Base-by-base conservation (phyloP, 2,113 vertebrate species). In the Alces alces region DNA sequence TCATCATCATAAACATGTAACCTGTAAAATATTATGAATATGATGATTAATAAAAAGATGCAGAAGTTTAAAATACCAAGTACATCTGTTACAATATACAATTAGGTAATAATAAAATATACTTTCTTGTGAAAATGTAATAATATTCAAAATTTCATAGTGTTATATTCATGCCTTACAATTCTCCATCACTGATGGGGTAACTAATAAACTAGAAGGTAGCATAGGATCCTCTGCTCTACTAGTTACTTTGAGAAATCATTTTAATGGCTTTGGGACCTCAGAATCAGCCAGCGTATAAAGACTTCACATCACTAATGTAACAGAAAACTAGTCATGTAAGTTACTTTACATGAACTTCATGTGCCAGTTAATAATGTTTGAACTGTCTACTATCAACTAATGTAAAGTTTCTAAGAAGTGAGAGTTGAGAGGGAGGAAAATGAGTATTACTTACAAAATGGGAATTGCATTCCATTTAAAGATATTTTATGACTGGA, bases 81-180 rank as follows among this genome's bases (percentile, higher is more conserved):
- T 14, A 60, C 17, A 76, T 84, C 3, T 61, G 36, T 45, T 96
- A 58, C 9, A 95, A 79, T 70, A 58, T 54, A 80, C 1, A 93
- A 47, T 11, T 85, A 61, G 73, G 4, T 28, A 23, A 80, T 61
- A 86, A 94, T 50, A 94, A 89, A 94, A 45, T 27, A 27, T 10
- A 57, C 21, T 7, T 30, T 66, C 64, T 36, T 36, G 30, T 85
- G 17, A 92, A 80, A 70, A 89, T 94, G 14, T 47, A 85, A 61
- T 80, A 84, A 89, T 61, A 36, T 36, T 55, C 15, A 25, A 88
- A 89, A 73, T 19, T 19, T 70, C 23, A 70, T 28, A 73, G 39
- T 2, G 28, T 66, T 97, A 91, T 96, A 80, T 85, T 80, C 78
- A 60, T 89, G 21, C 4, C 73, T 85, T 64, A 45, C 50, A 80